These are phyloP conservation scores for Rhamnusium bicolor DNA, from an alignment of 2,888 invertebrate genomes.

Conservation along the genomic window DNA sequence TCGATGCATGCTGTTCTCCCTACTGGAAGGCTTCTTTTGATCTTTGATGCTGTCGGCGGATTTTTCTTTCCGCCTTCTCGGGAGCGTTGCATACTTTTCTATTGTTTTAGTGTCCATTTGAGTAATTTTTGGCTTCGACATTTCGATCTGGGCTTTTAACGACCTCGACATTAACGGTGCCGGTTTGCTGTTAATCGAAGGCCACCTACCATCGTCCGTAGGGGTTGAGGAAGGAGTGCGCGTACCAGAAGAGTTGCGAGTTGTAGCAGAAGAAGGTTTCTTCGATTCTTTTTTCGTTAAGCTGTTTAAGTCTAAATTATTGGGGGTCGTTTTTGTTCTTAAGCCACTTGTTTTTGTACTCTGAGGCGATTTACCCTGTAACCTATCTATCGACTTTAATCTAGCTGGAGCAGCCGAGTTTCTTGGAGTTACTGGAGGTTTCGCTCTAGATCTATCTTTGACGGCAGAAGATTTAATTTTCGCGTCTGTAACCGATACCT, in stretches of 20 bases:
- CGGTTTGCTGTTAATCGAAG: slow-evolving; percentile 72
- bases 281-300: slow-evolving; percentile 53
- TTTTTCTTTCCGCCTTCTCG: slow-evolving; percentile 81
- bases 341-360: slow-evolving; percentile 56
- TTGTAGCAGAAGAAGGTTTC: slow-evolving; percentile 36
- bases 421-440: slow-evolving; percentile 64
- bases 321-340: slow-evolving; percentile 61
- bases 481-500: slow-evolving; percentile 44
- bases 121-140: slow-evolving; percentile 60
- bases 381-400: slow-evolving; percentile 70
- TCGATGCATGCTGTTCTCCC: slow-evolving; percentile 53
- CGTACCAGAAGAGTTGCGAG: slow-evolving; percentile 49
- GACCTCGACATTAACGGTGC: slow-evolving; percentile 64
- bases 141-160: slow-evolving; percentile 55
- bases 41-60: slow-evolving; percentile 69
- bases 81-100: slow-evolving; percentile 86
- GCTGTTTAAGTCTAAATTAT: slow-evolving; percentile 50
- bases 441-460: slow-evolving; percentile 60
- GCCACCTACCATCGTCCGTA: slow-evolving; percentile 82
- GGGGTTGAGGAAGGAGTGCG: slow-evolving; percentile 75
- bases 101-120: slow-evolving; percentile 73
- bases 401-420: slow-evolving; percentile 64
- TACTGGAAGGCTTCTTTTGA: slow-evolving; percentile 47
- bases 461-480: slow-evolving; percentile 65
- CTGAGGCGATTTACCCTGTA: slow-evolving; percentile 60